Base-by-base conservation (phyloP, 2,888 invertebrate species). In the Panzeria rudis region DNA sequence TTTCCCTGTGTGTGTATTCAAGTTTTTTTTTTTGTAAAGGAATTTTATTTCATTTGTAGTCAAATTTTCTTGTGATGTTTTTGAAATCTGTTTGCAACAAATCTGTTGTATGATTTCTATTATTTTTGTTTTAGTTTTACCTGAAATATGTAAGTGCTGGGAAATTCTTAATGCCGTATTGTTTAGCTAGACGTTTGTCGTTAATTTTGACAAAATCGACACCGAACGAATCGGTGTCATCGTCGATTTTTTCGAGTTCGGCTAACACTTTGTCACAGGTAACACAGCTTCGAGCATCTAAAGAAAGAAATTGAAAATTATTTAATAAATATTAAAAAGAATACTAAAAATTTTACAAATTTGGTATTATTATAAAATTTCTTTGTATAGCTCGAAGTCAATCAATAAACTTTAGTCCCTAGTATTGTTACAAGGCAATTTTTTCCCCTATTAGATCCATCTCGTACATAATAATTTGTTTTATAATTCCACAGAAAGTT, bases 201-300 rank as follows among this genome's bases (percentile, higher is more conserved):
- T 97, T 97, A 93, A 98, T 97, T 94, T 98, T 98, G 90, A 98
- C 97, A 93, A 98, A 97, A 94, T 97, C 97, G 90, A 98, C 97
- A 90, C 98, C 98, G 93, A 98, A 98, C 76, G 96, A 96, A 93
- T 98, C 97, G 88, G 98, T 97, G 94, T 98, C 98, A 94, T 97
- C 97, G 94, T 98, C 97, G 92, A 98, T 98, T 93, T 97, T 97
- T 94, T 98, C 97, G 92, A 98, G 94, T 93, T 97, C 97, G 90
- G 96, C 97, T 93, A 97, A 94, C 91, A 97, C 97, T 93, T 96
- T 97, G 94, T 97, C 97, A 94, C 97, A 97, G 90, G 97, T 97
- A 91, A 96, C 96, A 93, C 97, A 97, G 93, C 97, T 97, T 93
- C 97, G 95, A 90, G 97, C 97, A 95, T 97, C 97, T 97, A 94